Conservation (phyloP, 2,797 vertebrate genomes). For the Danio tinwini region DNA sequence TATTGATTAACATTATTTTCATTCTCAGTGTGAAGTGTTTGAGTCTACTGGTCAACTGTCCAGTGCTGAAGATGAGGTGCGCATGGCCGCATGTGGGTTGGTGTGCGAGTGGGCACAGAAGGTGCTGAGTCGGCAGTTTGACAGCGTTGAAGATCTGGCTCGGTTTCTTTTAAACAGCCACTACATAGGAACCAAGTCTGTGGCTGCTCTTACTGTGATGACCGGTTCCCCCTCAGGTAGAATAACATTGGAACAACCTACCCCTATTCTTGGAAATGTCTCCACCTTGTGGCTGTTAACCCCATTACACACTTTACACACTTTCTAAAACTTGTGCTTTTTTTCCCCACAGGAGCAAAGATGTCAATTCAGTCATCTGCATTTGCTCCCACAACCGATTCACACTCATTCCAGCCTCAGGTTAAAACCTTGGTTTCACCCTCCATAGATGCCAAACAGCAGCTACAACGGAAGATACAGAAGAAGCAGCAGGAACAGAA, state of each 20-base stretch:
- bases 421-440: constrained; percentile 88
- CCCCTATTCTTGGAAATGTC: constrained; percentile 19
- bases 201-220: constrained; percentile 96
- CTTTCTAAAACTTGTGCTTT: background rate
- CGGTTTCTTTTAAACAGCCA: constrained; percentile 98
- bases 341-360: constrained; percentile 81
- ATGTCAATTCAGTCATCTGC: constrained; percentile 86
- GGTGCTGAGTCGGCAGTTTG: constrained; percentile 96
- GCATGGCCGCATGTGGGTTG: constrained; percentile 92
- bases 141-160: constrained; percentile 92
- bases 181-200: constrained; percentile 96
- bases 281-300: constrained; percentile 69
- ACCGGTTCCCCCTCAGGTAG: constrained; percentile 90
- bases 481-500: constrained; percentile 98
- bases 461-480: constrained; percentile 98
- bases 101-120: constrained; percentile 99
- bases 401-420: constrained; percentile 93
- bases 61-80: constrained; percentile 89
- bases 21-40: constrained; percentile 84
- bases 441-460: constrained; percentile 94
- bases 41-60: constrained; percentile 87
- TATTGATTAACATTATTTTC: background rate
- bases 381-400: constrained; percentile 90
- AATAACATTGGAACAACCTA: background rate
- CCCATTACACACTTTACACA: background rate